These are phyloP conservation scores for Iphiclides podalirius DNA, from an alignment of 2,888 invertebrate species.

Conservation along the genomic window DNA sequence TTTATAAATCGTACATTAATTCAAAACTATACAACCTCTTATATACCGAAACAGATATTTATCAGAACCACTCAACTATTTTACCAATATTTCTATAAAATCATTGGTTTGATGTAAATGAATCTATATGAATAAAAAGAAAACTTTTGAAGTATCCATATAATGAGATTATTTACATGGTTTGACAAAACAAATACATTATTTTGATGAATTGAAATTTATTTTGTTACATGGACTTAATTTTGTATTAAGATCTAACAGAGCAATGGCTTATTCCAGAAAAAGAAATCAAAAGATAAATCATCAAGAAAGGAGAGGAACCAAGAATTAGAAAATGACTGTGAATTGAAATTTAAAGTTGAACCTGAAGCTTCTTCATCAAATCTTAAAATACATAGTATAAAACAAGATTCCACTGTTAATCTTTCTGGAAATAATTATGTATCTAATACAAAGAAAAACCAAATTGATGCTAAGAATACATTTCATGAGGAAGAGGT, in stretches of 20 bases:
- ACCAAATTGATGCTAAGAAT: constrained; percentile 29
- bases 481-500: constrained; percentile 11
- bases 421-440: neutral
- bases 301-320: constrained; percentile 21
- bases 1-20: neutral
- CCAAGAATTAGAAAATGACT: constrained; percentile 11
- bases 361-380: constrained; percentile 2
- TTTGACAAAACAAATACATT: too few relatives aligned
- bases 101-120: too few relatives aligned
- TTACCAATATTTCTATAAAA: too few relatives aligned
- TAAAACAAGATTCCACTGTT: constrained; percentile 1
- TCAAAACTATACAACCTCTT: too few relatives aligned
- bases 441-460: constrained; percentile 30
- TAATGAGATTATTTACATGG: too few relatives aligned
- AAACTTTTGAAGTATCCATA: too few relatives aligned
- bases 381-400: constrained; percentile 1
- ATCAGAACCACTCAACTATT: too few relatives aligned
- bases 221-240: too few relatives aligned
- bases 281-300: constrained; percentile 57
- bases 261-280: constrained; percentile 41
- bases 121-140: too few relatives aligned
- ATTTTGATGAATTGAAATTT: too few relatives aligned
- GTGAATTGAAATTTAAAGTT: neutral
- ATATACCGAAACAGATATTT: too few relatives aligned
- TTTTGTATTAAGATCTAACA: too few relatives aligned